Percentiles rank a stretch among this genome's conserved stretches.
Evolutionary conservation across 2,888 invertebrate genomes (phyloP).

Genomic region (Oscheius sp.): DNA sequence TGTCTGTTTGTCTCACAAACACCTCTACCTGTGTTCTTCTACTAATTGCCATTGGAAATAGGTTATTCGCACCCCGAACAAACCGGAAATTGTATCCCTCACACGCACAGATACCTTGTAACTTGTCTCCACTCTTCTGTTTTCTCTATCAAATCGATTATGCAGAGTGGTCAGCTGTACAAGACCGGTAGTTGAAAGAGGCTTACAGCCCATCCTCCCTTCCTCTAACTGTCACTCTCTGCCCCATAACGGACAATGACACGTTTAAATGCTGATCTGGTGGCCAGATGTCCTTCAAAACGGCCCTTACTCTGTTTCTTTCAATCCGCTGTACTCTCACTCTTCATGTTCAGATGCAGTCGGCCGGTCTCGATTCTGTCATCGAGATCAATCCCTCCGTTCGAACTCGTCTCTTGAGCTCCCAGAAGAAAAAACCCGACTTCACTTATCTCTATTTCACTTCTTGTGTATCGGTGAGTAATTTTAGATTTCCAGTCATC

Average conservation of each 20-base stretch:
- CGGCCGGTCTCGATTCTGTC: slow-evolving; percentile 16
- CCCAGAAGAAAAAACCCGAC: slow-evolving; percentile 20
- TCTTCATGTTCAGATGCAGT: slow-evolving; percentile 21
- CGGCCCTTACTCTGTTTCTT: neutral
- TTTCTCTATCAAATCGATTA: neutral
- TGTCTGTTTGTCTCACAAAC: neutral
- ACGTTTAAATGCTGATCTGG: no score
- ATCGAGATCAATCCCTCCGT: slow-evolving; percentile 23
- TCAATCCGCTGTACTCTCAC: neutral
- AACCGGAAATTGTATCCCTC: slow-evolving; percentile 6
- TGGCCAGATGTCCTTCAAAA: slow-evolving; percentile 4
- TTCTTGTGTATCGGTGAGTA: slow-evolving; percentile 9
- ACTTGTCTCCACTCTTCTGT: neutral
- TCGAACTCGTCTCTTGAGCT: slow-evolving; percentile 19
- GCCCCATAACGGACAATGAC: neutral
- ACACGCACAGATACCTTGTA: neutral
- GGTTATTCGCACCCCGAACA: neutral
- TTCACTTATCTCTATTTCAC: slow-evolving; percentile 23
- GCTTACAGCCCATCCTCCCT: neutral
- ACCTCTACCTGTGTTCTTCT: neutral
- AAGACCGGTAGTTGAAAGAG: slow-evolving; percentile 3
- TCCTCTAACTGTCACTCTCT: neutral
- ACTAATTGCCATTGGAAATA: neutral
- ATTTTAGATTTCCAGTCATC: no score
- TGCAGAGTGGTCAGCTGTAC: slow-evolving; percentile 5